These are phyloP conservation scores for Trematomus bernacchii DNA, from an alignment of 2,797 vertebrate genomes.

Conservation along the genomic window DNA sequence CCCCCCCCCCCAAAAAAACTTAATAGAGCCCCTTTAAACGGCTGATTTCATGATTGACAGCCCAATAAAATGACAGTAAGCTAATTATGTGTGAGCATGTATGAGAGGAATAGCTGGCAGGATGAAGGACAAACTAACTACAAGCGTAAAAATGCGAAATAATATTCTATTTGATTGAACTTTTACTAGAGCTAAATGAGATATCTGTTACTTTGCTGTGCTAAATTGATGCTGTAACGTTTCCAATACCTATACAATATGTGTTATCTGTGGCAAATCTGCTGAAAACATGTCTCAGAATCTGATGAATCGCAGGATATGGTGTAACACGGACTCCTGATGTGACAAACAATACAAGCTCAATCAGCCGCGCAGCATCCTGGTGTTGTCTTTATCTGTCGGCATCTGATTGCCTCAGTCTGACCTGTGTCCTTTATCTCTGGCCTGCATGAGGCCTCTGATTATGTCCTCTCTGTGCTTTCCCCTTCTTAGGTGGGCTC, in stretches of 20 bases:
- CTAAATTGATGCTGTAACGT: not conserved
- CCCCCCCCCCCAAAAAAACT: too few species aligned
- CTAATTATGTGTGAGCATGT: not conserved
- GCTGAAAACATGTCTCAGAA: not conserved
- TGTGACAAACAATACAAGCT: conserved; percentile 8
- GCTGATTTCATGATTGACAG: not conserved
- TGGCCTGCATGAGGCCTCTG: conserved; percentile 8
- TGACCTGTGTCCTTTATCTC: conserved; percentile 21
- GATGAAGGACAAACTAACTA: not conserved
- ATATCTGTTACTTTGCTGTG: too few species aligned
- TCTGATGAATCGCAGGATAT: not conserved
- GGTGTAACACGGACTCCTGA: not conserved
- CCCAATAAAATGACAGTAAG: not conserved
- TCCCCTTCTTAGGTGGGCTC: conserved; percentile 91
- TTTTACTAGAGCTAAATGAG: too few species aligned
- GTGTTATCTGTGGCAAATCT: not conserved
- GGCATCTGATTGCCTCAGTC: conserved; percentile 47
- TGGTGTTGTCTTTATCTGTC: conserved; percentile 24
- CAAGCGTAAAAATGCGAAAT: too few species aligned
- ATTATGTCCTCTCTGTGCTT: conserved; percentile 40
- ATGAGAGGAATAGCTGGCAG: not conserved
- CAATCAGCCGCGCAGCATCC: conserved; percentile 16
- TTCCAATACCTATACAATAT: not conserved
- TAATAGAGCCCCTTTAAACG: not conserved
- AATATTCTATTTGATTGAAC: too few species aligned